phyloP scores from a whole-genome alignment of 2,113 vertebrate genomes.

The Lepus europaeus region DNA sequence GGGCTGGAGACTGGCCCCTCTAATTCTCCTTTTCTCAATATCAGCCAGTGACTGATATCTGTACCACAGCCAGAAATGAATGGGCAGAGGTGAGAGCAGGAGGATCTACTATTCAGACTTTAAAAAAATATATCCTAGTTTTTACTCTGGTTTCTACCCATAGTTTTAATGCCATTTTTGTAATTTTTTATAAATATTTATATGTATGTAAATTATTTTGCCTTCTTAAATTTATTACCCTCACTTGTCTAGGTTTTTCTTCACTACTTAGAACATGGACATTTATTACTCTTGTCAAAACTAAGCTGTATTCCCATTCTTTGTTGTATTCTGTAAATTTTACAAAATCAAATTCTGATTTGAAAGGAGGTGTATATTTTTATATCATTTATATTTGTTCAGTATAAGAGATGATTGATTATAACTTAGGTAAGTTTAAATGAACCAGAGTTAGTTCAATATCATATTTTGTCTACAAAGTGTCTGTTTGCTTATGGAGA shows the following conservation, averaged over 20 bases:
- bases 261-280: not conserved
- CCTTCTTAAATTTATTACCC: slow-evolving; percentile 24
- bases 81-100: slow-evolving; percentile 67
- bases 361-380: not conserved
- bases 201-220: not conserved
- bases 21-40: slow-evolving; percentile 42
- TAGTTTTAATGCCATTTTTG: slow-evolving; percentile 5
- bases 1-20: slow-evolving; percentile 11
- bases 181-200: slow-evolving; percentile 35
- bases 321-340: not conserved
- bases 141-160: slow-evolving; percentile 54
- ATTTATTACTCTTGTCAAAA: slow-evolving; percentile 55
- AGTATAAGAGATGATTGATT: not conserved
- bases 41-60: slow-evolving; percentile 36
- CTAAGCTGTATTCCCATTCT: not conserved
- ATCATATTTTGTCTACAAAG: not conserved
- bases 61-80: slow-evolving; percentile 65
- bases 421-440: slow-evolving; percentile 36
- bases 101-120: not conserved
- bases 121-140: not conserved
- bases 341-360: slow-evolving; percentile 1
- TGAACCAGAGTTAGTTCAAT: not conserved
- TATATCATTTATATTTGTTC: not conserved
- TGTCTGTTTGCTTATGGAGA: not conserved
- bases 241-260: not conserved